A percentile compares a stretch with the other conserved stretches of the same genome.
These are phyloP conservation scores for Mormyrus hasselquistii DNA, from an alignment of 2,797 vertebrate species.

Conservation along the genomic window DNA sequence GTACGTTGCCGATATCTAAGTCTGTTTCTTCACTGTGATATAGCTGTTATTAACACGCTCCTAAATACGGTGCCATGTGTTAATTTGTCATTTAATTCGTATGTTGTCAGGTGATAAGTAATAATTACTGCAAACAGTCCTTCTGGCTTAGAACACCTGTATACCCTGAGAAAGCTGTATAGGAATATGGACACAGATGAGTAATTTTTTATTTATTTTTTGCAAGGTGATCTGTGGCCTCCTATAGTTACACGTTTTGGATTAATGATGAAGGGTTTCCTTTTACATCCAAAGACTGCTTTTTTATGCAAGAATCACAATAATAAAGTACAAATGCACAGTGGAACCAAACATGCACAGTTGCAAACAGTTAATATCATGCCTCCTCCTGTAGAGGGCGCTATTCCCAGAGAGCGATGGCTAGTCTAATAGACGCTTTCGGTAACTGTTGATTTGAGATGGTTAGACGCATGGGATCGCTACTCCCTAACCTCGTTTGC, in stretches of 20 bases:
- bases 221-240: background rate
- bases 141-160: slow-evolving; percentile 8
- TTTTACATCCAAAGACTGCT: background rate
- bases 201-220: background rate
- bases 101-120: background rate
- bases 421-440: background rate
- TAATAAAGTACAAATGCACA: background rate
- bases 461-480: slow-evolving; percentile 17
- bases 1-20: background rate
- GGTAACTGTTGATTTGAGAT: background rate
- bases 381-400: background rate
- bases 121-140: background rate
- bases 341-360: background rate
- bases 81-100: background rate
- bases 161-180: background rate
- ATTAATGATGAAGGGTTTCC: background rate
- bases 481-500: background rate
- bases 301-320: background rate
- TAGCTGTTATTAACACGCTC: background rate
- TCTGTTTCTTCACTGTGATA: background rate
- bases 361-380: background rate
- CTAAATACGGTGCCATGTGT: background rate
- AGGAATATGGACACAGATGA: background rate
- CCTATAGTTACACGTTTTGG: background rate
- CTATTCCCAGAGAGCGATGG: background rate